Evolutionary conservation across 2,888 invertebrate species (phyloP).

Genomic region (Petrolisthes cinctipes): DNA sequence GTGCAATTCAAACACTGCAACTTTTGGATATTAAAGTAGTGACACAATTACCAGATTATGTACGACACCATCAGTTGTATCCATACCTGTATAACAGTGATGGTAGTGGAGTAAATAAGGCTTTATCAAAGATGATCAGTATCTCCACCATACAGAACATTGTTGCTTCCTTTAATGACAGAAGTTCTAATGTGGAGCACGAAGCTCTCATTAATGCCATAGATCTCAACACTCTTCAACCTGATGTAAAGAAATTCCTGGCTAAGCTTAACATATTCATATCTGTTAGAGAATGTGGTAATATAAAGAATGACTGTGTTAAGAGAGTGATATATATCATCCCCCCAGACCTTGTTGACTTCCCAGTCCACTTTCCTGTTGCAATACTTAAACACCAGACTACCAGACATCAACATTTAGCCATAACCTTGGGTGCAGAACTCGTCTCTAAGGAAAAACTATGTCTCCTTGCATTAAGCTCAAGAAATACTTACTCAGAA

Average conservation of each 20-base stretch:
- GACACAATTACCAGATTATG: slow-evolving; percentile 10
- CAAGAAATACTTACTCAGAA: not conserved
- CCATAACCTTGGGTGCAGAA: slow-evolving; percentile 11
- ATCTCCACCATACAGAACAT: not conserved
- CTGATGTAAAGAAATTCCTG: slow-evolving; percentile 7
- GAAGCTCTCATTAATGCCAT: slow-evolving; percentile 5
- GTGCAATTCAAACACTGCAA: not conserved
- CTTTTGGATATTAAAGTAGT: slow-evolving; percentile 34
- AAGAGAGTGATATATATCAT: slow-evolving; percentile 7
- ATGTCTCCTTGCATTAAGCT: slow-evolving; percentile 18
- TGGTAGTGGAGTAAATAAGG: slow-evolving; percentile 1
- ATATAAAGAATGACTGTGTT: slow-evolving; percentile 10
- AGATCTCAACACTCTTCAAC: slow-evolving; percentile 12
- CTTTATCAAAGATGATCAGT: not conserved
- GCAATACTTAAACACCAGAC: not conserved
- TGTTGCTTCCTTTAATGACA: slow-evolving; percentile 2
- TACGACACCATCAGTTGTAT: slow-evolving; percentile 1
- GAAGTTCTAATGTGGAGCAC: slow-evolving; percentile 1
- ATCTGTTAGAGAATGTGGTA: not conserved
- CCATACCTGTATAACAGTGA: not conserved
- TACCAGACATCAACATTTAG: not conserved
- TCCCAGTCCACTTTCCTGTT: slow-evolving; percentile 23
- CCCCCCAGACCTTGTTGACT: not conserved
- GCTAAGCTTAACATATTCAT: slow-evolving; percentile 20
- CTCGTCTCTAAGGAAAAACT: slow-evolving; percentile 13